phyloP scores from a whole-genome alignment of 2,113 vertebrate species.

The Myanophis thanlyinensis region DNA sequence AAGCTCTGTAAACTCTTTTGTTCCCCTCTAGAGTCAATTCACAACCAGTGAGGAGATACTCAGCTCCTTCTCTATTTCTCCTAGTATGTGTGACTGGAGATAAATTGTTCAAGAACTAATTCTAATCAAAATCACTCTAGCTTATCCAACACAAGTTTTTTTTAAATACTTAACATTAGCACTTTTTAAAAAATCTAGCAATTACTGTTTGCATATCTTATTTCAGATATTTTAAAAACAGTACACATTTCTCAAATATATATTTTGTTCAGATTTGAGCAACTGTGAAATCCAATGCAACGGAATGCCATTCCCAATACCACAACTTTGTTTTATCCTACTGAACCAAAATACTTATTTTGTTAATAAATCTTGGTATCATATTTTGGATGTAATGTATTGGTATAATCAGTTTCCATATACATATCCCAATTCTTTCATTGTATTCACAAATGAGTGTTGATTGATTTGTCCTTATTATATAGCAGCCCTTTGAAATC shows the following conservation, averaged over 20 bases:
- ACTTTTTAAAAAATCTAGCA: not conserved
- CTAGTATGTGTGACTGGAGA: not conserved
- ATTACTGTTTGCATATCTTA: not conserved
- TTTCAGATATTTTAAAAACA: not conserved
- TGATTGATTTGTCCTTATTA: not conserved
- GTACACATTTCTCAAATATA: not conserved
- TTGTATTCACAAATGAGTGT: not conserved
- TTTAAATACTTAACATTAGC: not conserved
- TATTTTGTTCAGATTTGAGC: not conserved
- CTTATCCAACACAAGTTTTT: not conserved
- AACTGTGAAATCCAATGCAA: not conserved
- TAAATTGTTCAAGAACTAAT: not conserved
- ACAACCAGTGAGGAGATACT: not conserved
- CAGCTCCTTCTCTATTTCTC: not conserved
- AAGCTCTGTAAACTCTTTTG: not conserved
- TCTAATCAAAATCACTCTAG: not conserved
- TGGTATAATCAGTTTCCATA: not conserved
- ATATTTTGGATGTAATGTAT: not conserved
- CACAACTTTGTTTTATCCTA: not conserved
- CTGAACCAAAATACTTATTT: not conserved
- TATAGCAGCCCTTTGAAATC: not conserved
- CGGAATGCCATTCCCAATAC: not conserved
- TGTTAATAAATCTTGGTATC: not conserved
- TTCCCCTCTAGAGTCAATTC: not conserved
- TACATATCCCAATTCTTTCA: not conserved